A percentile compares a stretch with the other conserved stretches of the same genome.
phyloP scores from a whole-genome alignment of 2,797 vertebrate genomes.

The Odontamblyopus rebecca region DNA sequence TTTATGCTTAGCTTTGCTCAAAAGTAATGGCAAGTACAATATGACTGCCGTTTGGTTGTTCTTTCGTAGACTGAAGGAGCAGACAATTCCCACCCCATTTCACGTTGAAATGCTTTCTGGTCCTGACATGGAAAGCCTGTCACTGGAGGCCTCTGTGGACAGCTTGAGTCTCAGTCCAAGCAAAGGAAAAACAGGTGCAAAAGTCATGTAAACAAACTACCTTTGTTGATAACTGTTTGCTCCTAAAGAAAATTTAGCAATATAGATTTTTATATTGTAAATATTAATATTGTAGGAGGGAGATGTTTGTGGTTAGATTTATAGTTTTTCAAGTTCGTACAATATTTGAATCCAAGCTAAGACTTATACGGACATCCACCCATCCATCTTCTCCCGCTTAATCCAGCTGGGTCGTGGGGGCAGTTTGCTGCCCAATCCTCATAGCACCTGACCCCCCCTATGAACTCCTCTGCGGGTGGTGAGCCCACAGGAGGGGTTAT shows the following conservation, averaged over 20 bases:
- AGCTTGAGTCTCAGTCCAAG: conserved; percentile 80
- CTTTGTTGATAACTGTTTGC: not conserved
- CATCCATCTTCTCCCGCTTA: no score
- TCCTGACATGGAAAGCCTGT: conserved; percentile 2
- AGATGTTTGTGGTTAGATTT: not conserved
- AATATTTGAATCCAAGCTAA: not conserved
- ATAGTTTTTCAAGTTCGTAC: not conserved
- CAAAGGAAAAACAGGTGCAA: conserved; percentile 55
- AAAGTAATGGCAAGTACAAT: not conserved
- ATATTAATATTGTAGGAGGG: not conserved
- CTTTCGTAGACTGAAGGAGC: conserved; percentile 71
- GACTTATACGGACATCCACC: not conserved
- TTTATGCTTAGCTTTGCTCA: not conserved
- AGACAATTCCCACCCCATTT: conserved; percentile 43
- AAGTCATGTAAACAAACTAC: conserved; percentile 71
- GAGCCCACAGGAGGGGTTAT: not conserved
- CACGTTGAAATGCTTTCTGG: conserved; percentile 28
- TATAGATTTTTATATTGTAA: not conserved
- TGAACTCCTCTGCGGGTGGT: no score
- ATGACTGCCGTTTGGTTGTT: not conserved
- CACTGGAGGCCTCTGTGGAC: conserved; percentile 76
- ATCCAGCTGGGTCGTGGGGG: no score
- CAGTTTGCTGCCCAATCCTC: no score
- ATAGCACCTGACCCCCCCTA: no score
- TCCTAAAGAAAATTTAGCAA: not conserved